phyloP scores from a whole-genome alignment of 2,113 vertebrate genomes.

The Uria lomvia region DNA sequence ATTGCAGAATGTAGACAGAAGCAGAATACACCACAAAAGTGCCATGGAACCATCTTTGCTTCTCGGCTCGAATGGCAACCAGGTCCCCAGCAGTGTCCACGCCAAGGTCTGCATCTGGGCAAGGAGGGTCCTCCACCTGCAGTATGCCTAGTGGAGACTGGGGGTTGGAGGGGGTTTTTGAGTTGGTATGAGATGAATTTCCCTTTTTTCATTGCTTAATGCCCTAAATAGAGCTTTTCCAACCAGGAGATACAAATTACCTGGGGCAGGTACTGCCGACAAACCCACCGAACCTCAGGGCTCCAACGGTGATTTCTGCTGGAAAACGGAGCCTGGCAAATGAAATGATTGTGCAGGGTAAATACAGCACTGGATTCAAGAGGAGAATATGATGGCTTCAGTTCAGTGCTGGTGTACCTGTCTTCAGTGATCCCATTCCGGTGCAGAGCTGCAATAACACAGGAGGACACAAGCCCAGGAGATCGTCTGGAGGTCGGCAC shows the following conservation, averaged over 20 bases:
- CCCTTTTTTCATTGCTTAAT: background rate
- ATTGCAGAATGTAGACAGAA: background rate
- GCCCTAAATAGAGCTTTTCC: background rate
- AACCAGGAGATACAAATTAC: background rate
- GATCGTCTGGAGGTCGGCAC: background rate
- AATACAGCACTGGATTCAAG: background rate
- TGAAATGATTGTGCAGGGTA: background rate
- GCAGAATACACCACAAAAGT: background rate
- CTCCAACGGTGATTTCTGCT: background rate
- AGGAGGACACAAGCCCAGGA: background rate
- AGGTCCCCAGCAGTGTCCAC: no score
- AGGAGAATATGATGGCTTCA: rapidly evolving
- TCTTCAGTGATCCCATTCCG: rapidly evolving
- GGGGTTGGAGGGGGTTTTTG: background rate
- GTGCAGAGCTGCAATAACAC: background rate
- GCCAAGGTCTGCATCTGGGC: background rate
- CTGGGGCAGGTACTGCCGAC: background rate
- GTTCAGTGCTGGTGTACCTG: background rate
- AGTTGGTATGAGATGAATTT: background rate
- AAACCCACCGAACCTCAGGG: background rate
- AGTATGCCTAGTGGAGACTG: no score
- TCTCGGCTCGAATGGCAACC: background rate
- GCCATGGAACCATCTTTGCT: background rate
- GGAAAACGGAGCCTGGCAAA: background rate
- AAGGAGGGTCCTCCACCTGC: background rate